phyloP scores from a whole-genome alignment of 2,797 vertebrate genomes.

The Babyrousa celebensis region DNA sequence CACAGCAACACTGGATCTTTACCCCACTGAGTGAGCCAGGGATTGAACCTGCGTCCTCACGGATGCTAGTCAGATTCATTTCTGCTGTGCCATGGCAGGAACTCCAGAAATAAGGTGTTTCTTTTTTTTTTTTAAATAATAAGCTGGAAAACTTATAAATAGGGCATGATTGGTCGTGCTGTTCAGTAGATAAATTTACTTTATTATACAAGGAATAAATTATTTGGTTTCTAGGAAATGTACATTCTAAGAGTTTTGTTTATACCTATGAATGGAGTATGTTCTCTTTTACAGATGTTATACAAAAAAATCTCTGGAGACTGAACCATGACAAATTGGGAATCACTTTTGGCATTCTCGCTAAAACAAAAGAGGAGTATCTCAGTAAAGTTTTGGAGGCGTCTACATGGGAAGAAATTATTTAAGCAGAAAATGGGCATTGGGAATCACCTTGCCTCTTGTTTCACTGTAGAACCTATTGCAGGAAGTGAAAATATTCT shows the following conservation, averaged over 20 bases:
- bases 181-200: background rate
- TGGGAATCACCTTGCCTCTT: background rate
- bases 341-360: background rate
- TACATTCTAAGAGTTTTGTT: background rate
- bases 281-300: background rate
- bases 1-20: no score
- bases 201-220: background rate
- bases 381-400: background rate
- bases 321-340: background rate
- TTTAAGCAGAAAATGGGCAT: background rate
- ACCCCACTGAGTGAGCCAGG: no score
- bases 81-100: no score
- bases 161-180: background rate
- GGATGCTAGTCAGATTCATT: no score
- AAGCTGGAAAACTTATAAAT: background rate
- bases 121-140: background rate
- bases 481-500: background rate
- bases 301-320: conserved; percentile 5
- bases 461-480: background rate
- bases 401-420: background rate
- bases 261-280: background rate
- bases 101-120: no score
- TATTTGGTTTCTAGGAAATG: background rate
- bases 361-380: background rate
- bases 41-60: no score